phyloP scores from a whole-genome alignment of 2,888 invertebrate species.

The Scelioninae gen. 2 region DNA sequence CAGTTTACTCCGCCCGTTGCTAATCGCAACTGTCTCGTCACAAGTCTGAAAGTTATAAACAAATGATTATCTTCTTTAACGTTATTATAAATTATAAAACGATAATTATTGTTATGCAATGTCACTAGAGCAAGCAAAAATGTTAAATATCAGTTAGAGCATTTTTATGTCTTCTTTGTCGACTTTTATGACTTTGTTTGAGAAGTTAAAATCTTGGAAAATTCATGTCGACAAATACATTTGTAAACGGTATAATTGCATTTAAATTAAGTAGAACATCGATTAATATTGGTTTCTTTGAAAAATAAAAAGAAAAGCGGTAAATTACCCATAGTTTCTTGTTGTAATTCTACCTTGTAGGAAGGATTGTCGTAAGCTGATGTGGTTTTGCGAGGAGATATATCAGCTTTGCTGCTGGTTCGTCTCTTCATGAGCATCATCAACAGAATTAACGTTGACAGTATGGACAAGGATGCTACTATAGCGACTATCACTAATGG shows the following conservation, averaged over 20 bases:
- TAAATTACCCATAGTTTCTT: constrained; percentile 90
- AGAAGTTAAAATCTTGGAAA: too few relatives aligned
- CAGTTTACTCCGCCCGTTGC: constrained; percentile 69
- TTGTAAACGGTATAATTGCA: too few relatives aligned
- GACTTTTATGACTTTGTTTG: too few relatives aligned
- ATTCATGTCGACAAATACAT: too few relatives aligned
- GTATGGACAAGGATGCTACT: constrained; percentile 88
- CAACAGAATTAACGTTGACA: constrained; percentile 87
- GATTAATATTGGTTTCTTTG: neutral
- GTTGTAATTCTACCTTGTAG: constrained; percentile 94
- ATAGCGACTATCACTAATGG: constrained; percentile 92
- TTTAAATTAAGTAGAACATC: neutral
- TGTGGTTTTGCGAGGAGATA: constrained; percentile 88
- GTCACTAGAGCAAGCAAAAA: too few relatives aligned
- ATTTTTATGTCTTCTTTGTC: too few relatives aligned
- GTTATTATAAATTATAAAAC: too few relatives aligned
- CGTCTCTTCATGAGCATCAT: constrained; percentile 87
- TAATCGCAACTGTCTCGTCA: constrained; percentile 70
- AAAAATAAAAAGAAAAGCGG: constrained; percentile 62
- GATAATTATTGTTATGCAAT: too few relatives aligned
- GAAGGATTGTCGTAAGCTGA: constrained; percentile 96
- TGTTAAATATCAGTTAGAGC: too few relatives aligned
- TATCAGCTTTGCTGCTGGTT: constrained; percentile 82
- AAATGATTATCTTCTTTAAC: too few relatives aligned
- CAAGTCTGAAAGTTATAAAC: constrained; percentile 68